These are phyloP conservation scores for Philotrypesis tridentata DNA, from an alignment of 1,140 invertebrate species.

Conservation along the genomic window DNA sequence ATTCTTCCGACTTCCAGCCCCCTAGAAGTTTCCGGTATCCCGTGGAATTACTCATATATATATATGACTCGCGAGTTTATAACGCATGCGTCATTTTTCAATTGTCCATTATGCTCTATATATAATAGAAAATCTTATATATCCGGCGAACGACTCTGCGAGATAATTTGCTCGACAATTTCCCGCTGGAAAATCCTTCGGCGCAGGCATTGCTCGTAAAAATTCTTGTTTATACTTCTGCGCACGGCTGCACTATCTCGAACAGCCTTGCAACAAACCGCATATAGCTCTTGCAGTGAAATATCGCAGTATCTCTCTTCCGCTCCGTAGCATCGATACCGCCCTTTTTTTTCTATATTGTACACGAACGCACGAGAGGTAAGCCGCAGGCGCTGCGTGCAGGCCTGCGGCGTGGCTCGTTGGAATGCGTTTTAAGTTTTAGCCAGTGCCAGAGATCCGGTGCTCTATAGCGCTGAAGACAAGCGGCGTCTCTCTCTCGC, in stretches of 20 bases:
- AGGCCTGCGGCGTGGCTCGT: neutral
- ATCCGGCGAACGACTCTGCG: neutral
- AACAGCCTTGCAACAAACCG: neutral
- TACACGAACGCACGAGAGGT: neutral
- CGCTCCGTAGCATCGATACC: neutral
- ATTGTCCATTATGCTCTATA: too few relatives aligned
- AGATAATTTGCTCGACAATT: neutral
- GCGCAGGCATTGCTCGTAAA: neutral
- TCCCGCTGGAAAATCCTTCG: neutral
- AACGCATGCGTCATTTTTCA: too few relatives aligned
- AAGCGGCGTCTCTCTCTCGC: constrained; percentile 1
- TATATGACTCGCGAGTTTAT: too few relatives aligned
- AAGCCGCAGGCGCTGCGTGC: neutral
- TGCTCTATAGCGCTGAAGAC: neutral
- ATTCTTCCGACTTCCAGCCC: too few relatives aligned
- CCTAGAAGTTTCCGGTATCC: too few relatives aligned
- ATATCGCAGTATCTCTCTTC: constrained; percentile 26
- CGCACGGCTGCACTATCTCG: neutral
- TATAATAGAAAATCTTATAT: neutral
- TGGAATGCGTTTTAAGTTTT: constrained; percentile 42
- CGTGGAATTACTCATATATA: too few relatives aligned
- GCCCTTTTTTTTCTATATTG: neutral
- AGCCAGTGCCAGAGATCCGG: neutral
- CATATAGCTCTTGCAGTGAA: neutral
- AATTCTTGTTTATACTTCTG: constrained; percentile 23